Conservation (phyloP, 2,113 vertebrate species). For the Heterotilapia buettikoferi region DNA sequence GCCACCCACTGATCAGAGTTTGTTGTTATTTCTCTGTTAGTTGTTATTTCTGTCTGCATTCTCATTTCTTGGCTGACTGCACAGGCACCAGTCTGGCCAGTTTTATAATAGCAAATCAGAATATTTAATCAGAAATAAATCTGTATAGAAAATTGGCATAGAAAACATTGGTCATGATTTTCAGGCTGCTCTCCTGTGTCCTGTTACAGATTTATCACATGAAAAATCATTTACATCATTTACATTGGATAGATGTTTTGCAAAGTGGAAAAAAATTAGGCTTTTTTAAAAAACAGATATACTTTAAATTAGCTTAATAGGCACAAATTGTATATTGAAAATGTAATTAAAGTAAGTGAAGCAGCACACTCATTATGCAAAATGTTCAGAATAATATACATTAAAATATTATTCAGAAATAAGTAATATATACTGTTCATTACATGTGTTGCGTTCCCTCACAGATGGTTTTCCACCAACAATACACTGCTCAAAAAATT, state of each 20-base stretch:
- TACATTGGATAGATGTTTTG: background rate
- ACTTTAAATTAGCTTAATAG: background rate
- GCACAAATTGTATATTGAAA: background rate
- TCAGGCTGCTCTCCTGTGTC: background rate
- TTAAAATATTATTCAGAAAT: background rate
- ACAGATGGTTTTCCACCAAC: no score
- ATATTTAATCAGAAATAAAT: background rate
- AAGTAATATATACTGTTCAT: background rate
- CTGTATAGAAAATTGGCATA: background rate
- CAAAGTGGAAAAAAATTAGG: background rate
- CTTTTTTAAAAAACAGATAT: background rate
- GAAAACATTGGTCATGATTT: background rate
- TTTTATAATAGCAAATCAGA: background rate
- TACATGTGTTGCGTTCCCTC: no score
- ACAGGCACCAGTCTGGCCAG: background rate
- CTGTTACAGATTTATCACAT: background rate
- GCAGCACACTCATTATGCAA: background rate
- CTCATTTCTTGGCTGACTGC: background rate
- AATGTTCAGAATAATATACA: background rate
- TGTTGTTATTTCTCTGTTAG: background rate
- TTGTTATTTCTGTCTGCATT: background rate
- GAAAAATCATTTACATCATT: background rate
- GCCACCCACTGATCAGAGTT: background rate
- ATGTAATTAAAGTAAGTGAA: background rate
- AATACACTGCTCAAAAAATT: background rate